Percentiles rank a stretch among this genome's conserved stretches.
These are phyloP conservation scores for Lobophora halterata DNA, from an alignment of 2,888 invertebrate genomes.

Conservation along the genomic window DNA sequence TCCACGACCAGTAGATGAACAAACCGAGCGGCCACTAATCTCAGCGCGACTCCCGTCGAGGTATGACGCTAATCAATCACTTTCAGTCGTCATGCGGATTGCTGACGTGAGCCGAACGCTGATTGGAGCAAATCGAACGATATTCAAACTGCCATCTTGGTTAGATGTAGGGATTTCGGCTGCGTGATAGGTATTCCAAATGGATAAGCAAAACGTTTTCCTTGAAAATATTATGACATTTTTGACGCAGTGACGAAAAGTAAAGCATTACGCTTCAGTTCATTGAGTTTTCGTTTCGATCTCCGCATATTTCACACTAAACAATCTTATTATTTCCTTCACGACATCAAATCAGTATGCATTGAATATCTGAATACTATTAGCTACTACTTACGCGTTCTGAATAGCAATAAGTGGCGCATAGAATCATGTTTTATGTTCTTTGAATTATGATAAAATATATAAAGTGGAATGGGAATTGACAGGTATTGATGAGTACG, in stretches of 20 bases:
- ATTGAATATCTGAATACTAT: slow-evolving; percentile 30
- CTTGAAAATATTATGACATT: too few species aligned
- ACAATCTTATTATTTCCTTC: slow-evolving; percentile 23
- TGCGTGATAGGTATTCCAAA: slow-evolving; percentile 1
- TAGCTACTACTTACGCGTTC: slow-evolving; percentile 23
- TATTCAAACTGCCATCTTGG: slow-evolving; percentile 15
- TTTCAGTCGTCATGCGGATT: slow-evolving; percentile 17
- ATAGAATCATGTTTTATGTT: slow-evolving; percentile 23
- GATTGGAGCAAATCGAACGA: slow-evolving; percentile 23
- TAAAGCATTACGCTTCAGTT: too few species aligned
- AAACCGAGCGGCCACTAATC: too few species aligned
- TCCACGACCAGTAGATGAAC: too few species aligned
- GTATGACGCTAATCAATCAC: slow-evolving; percentile 42
- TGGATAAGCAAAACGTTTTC: background rate
- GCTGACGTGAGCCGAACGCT: slow-evolving; percentile 28
- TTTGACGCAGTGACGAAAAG: too few species aligned
- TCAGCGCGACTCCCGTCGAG: too few species aligned
- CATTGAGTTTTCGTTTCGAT: slow-evolving; percentile 8
- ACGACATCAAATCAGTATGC: slow-evolving; percentile 32
- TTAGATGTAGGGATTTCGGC: slow-evolving; percentile 17
- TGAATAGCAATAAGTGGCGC: slow-evolving; percentile 30
- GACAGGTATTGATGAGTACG: slow-evolving; percentile 14
- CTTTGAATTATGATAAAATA: slow-evolving; percentile 18
- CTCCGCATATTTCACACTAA: background rate
- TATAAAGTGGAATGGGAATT: slow-evolving; percentile 9